Percentiles rank a stretch among this genome's conserved stretches.
Evolutionary conservation across 2,888 invertebrate genomes (phyloP).

Genomic region (Physocephala rufipes): DNA sequence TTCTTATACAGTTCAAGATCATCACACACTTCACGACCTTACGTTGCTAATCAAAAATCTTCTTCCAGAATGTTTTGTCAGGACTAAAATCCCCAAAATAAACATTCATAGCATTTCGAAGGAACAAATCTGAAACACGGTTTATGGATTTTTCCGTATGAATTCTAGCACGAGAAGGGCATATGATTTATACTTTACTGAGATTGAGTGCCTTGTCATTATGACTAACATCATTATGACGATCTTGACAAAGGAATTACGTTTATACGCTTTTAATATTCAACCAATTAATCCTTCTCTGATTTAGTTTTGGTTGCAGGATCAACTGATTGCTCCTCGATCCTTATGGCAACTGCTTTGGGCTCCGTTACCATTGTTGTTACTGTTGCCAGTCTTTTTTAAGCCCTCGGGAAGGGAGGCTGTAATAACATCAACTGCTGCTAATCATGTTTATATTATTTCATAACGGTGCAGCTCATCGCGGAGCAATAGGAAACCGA

Average conservation of each 20-base stretch:
- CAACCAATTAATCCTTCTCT: constrained; percentile 28
- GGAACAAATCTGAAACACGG: constrained; percentile 28
- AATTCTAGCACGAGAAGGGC: constrained; percentile 6
- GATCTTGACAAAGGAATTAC: too few species aligned
- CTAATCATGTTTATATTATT: constrained; percentile 67
- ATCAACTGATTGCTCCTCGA: constrained; percentile 43
- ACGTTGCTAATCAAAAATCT: not conserved
- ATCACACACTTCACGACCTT: not conserved
- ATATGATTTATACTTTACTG: too few species aligned
- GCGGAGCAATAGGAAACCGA: constrained; percentile 42
- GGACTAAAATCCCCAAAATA: constrained; percentile 15
- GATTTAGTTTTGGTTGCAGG: constrained; percentile 51
- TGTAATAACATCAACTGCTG: constrained; percentile 62
- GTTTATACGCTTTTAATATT: not conserved
- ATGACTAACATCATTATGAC: too few species aligned
- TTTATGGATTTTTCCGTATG: constrained; percentile 5
- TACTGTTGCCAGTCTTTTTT: constrained; percentile 40
- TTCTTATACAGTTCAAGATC: not conserved
- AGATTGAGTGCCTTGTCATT: too few species aligned
- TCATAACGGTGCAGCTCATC: constrained; percentile 32
- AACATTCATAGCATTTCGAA: constrained; percentile 2
- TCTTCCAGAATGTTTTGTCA: constrained; percentile 6
- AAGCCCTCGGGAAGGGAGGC: constrained; percentile 60
- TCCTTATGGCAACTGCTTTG: not conserved
- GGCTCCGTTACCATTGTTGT: constrained; percentile 33